Evolutionary conservation across 2,113 vertebrate species (phyloP).

Genomic region (Malurus alboscapulatus): DNA sequence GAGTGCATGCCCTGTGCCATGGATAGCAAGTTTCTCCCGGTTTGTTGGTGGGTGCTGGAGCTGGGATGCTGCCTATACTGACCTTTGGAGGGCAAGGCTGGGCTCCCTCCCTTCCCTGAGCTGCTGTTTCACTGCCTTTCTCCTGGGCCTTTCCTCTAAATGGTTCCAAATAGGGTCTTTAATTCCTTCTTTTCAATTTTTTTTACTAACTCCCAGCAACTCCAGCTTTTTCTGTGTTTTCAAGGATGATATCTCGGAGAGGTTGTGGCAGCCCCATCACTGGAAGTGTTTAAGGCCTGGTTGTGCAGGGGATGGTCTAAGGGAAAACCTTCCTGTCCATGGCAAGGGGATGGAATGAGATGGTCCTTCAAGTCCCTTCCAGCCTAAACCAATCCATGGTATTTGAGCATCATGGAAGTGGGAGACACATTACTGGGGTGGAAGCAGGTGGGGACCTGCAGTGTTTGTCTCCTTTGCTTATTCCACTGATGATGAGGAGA

Average conservation of each 20-base stretch:
- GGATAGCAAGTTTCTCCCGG: not conserved
- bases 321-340: not conserved
- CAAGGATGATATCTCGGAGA: not conserved
- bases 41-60: not conserved
- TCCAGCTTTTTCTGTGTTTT: not conserved
- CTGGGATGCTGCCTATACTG: not conserved
- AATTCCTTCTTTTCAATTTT: not conserved
- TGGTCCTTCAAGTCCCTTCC: not conserved
- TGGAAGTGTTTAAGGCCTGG: not conserved
- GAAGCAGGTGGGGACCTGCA: not conserved
- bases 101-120: not conserved
- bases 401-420: not conserved
- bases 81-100: not conserved
- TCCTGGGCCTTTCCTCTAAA: not conserved
- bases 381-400: not conserved
- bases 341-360: not conserved
- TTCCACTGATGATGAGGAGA: not conserved
- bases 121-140: not conserved
- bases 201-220: accelerated
- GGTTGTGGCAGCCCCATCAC: not conserved
- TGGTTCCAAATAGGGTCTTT: not conserved
- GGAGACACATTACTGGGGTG: not conserved
- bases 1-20: accelerated
- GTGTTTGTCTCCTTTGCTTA: not conserved
- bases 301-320: not conserved